These are phyloP conservation scores for Cisticola juncidis DNA, from an alignment of 2,113 vertebrate genomes.

Conservation along the genomic window DNA sequence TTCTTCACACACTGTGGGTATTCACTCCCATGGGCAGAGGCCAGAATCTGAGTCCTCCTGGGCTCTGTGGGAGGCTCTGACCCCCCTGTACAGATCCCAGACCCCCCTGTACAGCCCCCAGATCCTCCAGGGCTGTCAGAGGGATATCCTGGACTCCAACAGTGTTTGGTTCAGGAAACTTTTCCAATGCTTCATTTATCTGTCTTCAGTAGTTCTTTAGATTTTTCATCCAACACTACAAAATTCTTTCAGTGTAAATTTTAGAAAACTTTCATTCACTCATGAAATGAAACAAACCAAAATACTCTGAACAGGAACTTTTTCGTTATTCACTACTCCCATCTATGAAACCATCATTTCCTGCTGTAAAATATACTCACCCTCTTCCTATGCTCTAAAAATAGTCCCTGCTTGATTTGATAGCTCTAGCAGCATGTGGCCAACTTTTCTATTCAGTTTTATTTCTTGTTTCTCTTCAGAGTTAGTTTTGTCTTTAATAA, in stretches of 20 bases:
- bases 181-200: neutral
- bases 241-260: neutral
- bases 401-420: neutral
- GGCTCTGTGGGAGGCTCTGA: too few species aligned
- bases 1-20: too few species aligned
- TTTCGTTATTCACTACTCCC: slow-evolving; percentile 16
- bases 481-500: neutral
- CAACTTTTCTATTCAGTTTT: neutral
- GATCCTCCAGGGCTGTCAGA: too few species aligned
- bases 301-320: slow-evolving; percentile 5
- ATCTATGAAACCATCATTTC: slow-evolving; percentile 48
- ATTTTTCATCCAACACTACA: neutral
- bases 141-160: too few species aligned
- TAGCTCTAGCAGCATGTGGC: neutral
- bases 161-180: neutral
- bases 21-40: too few species aligned
- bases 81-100: too few species aligned
- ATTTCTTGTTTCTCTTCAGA: slow-evolving; percentile 1
- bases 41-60: too few species aligned
- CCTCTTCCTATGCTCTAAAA: slow-evolving; percentile 56
- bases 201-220: neutral
- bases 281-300: neutral
- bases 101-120: too few species aligned
- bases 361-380: slow-evolving; percentile 45
- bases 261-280: slow-evolving; percentile 26